Percentiles rank a stretch among this genome's conserved stretches.
Evolutionary conservation across 2,888 invertebrate genomes (phyloP).

Genomic region (Drosophila birchii): DNA sequence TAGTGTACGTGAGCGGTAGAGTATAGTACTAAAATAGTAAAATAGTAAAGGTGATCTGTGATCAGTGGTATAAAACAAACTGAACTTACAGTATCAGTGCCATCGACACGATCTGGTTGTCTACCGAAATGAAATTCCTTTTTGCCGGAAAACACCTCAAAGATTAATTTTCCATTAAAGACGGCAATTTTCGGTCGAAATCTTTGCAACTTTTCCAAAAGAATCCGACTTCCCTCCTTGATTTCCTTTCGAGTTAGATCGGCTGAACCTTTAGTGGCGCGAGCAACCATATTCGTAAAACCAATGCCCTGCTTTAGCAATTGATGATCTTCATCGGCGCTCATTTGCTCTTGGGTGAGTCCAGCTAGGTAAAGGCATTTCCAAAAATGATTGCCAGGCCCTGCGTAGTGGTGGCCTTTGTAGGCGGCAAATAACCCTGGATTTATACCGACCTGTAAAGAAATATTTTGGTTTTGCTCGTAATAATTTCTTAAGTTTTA

Average conservation of each 20-base stretch:
- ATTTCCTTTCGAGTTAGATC: conserved; percentile 97
- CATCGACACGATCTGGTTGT: conserved; percentile 96
- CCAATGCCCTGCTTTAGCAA: conserved; percentile 97
- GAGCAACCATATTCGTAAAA: conserved; percentile 98
- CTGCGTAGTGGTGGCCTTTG: conserved; percentile 99
- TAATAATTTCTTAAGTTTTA: neutral
- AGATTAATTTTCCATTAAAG: conserved; percentile 99
- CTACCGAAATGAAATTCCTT: conserved; percentile 98
- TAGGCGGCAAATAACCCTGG: conserved; percentile 98
- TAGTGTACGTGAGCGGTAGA: too few species aligned
- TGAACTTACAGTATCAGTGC: conserved; percentile 95
- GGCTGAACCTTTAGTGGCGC: conserved; percentile 97
- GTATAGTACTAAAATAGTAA: too few species aligned
- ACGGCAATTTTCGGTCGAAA: conserved; percentile 98
- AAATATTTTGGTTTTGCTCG: neutral
- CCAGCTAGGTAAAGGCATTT: conserved; percentile 98
- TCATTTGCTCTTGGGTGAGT: conserved; percentile 97
- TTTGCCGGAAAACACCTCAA: conserved; percentile 98
- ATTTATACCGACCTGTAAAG: conserved; percentile 96
- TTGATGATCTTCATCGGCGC: conserved; percentile 97
- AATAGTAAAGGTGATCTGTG: too few species aligned
- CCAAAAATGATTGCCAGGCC: conserved; percentile 99
- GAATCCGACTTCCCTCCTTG: conserved; percentile 95
- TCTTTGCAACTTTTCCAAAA: conserved; percentile 95
- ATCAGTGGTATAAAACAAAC: neutral